A percentile compares a stretch with the other conserved stretches of the same genome.
These are phyloP conservation scores for Gisinianus flammeolus DNA, from an alignment of 2,888 invertebrate species.

Conservation along the genomic window DNA sequence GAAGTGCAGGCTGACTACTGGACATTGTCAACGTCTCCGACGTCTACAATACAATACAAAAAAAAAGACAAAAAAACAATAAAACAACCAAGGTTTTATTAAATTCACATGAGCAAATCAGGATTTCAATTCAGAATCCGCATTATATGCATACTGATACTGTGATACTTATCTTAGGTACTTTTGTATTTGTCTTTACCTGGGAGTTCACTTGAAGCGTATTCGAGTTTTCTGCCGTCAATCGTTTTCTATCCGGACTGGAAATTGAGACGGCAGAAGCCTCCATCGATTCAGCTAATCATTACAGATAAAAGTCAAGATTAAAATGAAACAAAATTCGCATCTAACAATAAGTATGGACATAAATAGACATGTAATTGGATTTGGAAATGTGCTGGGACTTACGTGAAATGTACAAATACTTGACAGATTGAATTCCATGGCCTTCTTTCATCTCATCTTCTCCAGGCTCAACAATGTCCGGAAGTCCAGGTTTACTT, in stretches of 20 bases:
- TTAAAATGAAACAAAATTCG: too few relatives aligned
- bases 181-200: too few relatives aligned
- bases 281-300: background rate
- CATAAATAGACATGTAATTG: too few relatives aligned
- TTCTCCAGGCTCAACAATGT: slow-evolving; percentile 31
- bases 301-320: background rate
- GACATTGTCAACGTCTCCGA: slow-evolving; percentile 57
- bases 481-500: slow-evolving; percentile 20
- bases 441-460: background rate
- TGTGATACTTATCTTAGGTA: too few relatives aligned
- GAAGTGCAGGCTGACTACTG: slow-evolving; percentile 57
- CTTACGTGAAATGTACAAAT: slow-evolving; percentile 25
- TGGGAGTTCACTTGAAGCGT: background rate
- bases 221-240: background rate
- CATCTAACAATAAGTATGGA: background rate
- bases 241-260: background rate
- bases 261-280: background rate
- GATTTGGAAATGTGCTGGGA: too few relatives aligned
- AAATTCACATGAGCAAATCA: too few relatives aligned
- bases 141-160: too few relatives aligned
- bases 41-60: slow-evolving; percentile 5
- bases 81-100: too few relatives aligned
- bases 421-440: slow-evolving; percentile 21
- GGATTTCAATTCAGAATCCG: too few relatives aligned
- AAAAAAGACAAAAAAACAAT: background rate